Conservation (phyloP, 2,113 vertebrate genomes). For the Ophiodon elongatus region DNA sequence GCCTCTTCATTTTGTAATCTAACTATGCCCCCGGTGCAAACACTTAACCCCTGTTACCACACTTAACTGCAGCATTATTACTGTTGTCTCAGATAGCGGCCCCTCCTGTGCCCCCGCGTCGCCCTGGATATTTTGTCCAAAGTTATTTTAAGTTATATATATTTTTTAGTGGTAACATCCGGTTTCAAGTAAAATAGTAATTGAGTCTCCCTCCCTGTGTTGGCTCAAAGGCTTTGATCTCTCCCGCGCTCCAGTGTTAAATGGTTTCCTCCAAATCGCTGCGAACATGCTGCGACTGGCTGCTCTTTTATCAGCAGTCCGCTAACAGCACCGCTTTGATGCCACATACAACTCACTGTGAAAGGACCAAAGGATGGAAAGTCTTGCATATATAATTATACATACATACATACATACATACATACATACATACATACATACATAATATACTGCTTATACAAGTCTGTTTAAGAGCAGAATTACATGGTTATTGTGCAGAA, state of each 20-base stretch:
- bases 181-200: constrained; percentile 74
- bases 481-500: constrained; percentile 4
- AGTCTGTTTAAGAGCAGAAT: constrained; percentile 17
- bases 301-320: constrained; percentile 69
- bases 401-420: no score
- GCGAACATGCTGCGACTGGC: constrained; percentile 67
- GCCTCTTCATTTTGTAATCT: constrained; percentile 65
- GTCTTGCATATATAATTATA: not conserved
- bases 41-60: constrained; percentile 71
- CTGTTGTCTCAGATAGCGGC: constrained; percentile 25
- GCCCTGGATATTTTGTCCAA: constrained; percentile 44
- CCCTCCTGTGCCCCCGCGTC: constrained; percentile 20
- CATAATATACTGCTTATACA: not conserved
- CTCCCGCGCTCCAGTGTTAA: constrained; percentile 63
- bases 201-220: constrained; percentile 59
- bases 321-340: constrained; percentile 69
- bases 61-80: constrained; percentile 59
- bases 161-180: constrained; percentile 44
- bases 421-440: no score
- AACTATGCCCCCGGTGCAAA: constrained; percentile 60
- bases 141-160: constrained; percentile 53
- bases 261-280: constrained; percentile 68
- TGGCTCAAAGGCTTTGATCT: constrained; percentile 76
- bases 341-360: constrained; percentile 44
- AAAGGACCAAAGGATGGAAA: constrained; percentile 27